Evolutionary conservation across 1,140 invertebrate species (phyloP).

Genomic region (Ctenoplectra terminalis): DNA sequence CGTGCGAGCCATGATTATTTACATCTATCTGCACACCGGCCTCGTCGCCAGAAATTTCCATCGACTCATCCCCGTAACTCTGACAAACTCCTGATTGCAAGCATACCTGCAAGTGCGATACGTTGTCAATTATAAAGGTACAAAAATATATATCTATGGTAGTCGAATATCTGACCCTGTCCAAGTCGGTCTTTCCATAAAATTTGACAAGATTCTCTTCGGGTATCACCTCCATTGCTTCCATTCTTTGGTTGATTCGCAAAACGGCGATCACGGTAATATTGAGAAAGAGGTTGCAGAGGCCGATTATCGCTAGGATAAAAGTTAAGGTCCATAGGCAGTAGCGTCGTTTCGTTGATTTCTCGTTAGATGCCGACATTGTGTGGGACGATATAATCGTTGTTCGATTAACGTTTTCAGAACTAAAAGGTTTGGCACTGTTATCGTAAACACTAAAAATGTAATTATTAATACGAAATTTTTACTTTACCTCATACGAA

Average conservation of each 20-base stretch:
- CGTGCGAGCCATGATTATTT: slow-evolving; percentile 71
- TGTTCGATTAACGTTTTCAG: slow-evolving; percentile 54
- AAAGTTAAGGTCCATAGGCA: slow-evolving; percentile 80
- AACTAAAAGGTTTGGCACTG: slow-evolving; percentile 17
- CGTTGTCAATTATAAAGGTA: not conserved
- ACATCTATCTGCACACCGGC: slow-evolving; percentile 85
- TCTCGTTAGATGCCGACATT: slow-evolving; percentile 53
- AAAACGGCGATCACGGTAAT: slow-evolving; percentile 79
- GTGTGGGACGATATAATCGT: slow-evolving; percentile 37
- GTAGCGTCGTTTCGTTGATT: slow-evolving; percentile 70
- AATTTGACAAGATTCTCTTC: slow-evolving; percentile 91
- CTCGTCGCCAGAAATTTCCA: slow-evolving; percentile 87
- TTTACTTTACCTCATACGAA: slow-evolving; percentile 48
- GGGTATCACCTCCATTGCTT: slow-evolving; percentile 92
- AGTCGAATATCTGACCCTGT: slow-evolving; percentile 79
- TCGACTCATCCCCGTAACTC: slow-evolving; percentile 89
- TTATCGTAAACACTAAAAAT: not conserved
- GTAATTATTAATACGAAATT: not conserved
- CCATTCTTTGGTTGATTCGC: slow-evolving; percentile 86
- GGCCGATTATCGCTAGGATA: slow-evolving; percentile 75
- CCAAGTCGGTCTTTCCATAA: slow-evolving; percentile 90
- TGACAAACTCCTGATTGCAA: slow-evolving; percentile 81
- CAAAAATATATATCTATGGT: slow-evolving; percentile 27
- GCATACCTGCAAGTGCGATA: slow-evolving; percentile 70
- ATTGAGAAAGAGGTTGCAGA: slow-evolving; percentile 80